phyloP scores from a whole-genome alignment of 2,888 invertebrate genomes.

The Nomada lathburiana region DNA sequence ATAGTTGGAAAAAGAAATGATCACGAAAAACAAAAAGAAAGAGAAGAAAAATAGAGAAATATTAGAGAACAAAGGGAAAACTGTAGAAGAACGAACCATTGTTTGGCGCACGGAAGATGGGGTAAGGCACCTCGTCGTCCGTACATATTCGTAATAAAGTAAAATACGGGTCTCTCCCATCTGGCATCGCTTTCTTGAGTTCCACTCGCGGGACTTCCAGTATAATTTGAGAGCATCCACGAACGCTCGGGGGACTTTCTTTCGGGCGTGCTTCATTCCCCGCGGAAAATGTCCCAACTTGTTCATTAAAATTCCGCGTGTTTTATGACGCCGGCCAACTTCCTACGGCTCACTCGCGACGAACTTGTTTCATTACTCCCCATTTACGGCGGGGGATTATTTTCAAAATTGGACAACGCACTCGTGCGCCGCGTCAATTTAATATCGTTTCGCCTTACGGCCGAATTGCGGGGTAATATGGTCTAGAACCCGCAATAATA shows the following conservation, averaged over 20 bases:
- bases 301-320: constrained; percentile 62
- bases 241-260: constrained; percentile 53
- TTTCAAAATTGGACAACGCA: constrained; percentile 52
- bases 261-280: constrained; percentile 50
- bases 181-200: constrained; percentile 49
- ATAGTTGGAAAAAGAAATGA: neutral
- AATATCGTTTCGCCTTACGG: neutral
- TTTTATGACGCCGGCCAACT: constrained; percentile 49
- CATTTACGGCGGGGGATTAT: constrained; percentile 49
- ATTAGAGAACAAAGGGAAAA: constrained; percentile 15
- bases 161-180: constrained; percentile 40
- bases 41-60: neutral
- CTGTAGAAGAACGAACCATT: constrained; percentile 18
- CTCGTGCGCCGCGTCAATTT: neutral
- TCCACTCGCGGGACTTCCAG: constrained; percentile 42
- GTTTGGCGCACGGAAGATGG: constrained; percentile 28
- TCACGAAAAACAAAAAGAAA: neutral
- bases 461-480: neutral
- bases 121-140: constrained; percentile 9
- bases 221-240: constrained; percentile 62
- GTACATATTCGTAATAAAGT: constrained; percentile 54
- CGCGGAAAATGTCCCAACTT: constrained; percentile 59
- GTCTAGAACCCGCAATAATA: neutral
- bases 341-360: constrained; percentile 28
- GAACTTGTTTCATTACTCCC: constrained; percentile 52